These are phyloP conservation scores for Pogonocherus hispidulus DNA, from an alignment of 2,888 invertebrate genomes.

Conservation along the genomic window DNA sequence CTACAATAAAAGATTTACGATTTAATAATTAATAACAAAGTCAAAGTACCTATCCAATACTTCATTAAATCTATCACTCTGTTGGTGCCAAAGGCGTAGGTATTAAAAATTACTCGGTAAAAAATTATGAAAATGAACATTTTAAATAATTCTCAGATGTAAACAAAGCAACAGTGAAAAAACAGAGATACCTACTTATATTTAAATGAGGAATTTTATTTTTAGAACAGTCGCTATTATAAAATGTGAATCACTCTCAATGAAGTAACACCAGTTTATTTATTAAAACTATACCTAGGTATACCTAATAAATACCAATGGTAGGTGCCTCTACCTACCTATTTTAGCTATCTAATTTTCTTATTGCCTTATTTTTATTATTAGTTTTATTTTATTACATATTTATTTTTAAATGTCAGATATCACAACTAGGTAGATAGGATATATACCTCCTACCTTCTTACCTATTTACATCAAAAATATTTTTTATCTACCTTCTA, in stretches of 20 bases:
- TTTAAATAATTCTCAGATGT: not conserved
- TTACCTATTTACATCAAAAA: not conserved
- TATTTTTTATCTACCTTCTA: not conserved
- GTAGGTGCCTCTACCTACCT: no score
- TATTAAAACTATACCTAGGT: not conserved
- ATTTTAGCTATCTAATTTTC: no score
- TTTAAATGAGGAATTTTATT: conserved; percentile 21
- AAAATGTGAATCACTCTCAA: conserved; percentile 33
- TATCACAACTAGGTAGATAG: no score
- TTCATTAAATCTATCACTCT: not conserved
- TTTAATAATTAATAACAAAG: no score
- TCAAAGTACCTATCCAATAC: not conserved
- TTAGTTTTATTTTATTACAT: not conserved
- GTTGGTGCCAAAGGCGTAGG: not conserved
- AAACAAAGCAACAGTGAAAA: conserved; percentile 31
- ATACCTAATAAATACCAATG: not conserved
- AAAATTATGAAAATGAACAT: not conserved
- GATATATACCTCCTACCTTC: no score
- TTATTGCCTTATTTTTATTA: no score
- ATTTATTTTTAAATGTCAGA: not conserved
- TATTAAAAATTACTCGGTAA: not conserved
- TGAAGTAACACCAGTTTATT: conserved; percentile 16
- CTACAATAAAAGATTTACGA: no score
- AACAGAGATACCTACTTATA: conserved; percentile 19
- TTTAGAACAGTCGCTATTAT: conserved; percentile 26